Evolutionary conservation across 2,888 invertebrate species (phyloP).

Genomic region (Tortricodes alternella): DNA sequence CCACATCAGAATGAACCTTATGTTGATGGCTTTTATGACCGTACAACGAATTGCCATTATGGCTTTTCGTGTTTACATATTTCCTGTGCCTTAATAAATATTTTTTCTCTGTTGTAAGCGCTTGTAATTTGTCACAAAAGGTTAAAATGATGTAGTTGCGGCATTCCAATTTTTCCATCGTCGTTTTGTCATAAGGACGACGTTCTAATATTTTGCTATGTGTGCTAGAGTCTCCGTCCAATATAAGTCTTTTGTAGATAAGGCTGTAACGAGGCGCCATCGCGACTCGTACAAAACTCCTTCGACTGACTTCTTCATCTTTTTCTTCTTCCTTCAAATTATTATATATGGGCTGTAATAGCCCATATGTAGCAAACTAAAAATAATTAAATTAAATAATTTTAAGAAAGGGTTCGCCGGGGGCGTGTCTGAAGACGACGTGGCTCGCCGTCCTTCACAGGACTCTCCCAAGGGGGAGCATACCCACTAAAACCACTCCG

Average conservation of each 20-base stretch:
- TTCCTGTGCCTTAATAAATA: slow-evolving; percentile 12
- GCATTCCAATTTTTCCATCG: slow-evolving; percentile 31
- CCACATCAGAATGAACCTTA: slow-evolving; percentile 1
- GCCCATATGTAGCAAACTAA: too few species aligned
- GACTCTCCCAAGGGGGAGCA: too few species aligned
- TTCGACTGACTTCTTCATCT: too few species aligned
- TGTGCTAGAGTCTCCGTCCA: slow-evolving; percentile 19
- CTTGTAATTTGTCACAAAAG: slow-evolving; percentile 27
- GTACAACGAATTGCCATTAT: slow-evolving; percentile 4
- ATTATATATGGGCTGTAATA: too few species aligned
- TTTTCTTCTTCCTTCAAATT: too few species aligned
- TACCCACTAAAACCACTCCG: too few species aligned
- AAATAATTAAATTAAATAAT: too few species aligned
- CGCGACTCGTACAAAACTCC: too few species aligned
- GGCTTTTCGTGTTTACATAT: background rate
- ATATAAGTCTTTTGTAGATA: slow-evolving; percentile 7
- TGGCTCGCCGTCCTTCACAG: too few species aligned
- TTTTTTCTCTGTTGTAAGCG: slow-evolving; percentile 16
- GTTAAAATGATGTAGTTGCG: slow-evolving; percentile 25
- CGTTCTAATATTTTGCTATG: slow-evolving; percentile 5
- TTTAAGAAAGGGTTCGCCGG: too few species aligned
- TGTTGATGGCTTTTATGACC: slow-evolving; percentile 4
- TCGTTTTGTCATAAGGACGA: slow-evolving; percentile 10
- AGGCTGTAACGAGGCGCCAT: too few species aligned
- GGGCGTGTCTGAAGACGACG: too few species aligned